Conservation (phyloP, 2,888 invertebrate genomes). For the Brenthis hecate region DNA sequence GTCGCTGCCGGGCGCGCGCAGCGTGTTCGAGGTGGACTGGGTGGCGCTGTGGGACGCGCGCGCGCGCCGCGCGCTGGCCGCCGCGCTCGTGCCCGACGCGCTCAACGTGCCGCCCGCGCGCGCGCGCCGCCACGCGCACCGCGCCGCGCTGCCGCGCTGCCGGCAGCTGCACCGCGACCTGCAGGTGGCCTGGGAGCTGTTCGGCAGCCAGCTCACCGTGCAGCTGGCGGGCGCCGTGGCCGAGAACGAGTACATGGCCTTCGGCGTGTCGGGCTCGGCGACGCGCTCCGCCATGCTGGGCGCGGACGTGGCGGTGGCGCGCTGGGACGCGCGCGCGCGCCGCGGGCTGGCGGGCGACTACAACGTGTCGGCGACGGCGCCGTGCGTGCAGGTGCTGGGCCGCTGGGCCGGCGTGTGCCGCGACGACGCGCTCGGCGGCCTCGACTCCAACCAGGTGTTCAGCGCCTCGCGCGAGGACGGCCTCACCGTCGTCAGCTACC, state of each 20-base stretch:
- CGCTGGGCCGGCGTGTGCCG: constrained; percentile 93
- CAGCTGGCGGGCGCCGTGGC: constrained; percentile 90
- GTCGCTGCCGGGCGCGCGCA: constrained; percentile 90
- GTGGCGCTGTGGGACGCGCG: constrained; percentile 89
- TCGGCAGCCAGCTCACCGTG: constrained; percentile 93
- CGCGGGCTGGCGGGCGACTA: constrained; percentile 91
- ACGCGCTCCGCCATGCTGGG: constrained; percentile 90
- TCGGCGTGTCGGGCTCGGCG: constrained; percentile 91
- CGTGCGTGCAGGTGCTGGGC: constrained; percentile 93
- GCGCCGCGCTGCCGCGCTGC: constrained; percentile 89
- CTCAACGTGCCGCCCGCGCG: constrained; percentile 94
- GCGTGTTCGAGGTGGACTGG: constrained; percentile 93
- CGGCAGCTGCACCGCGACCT: constrained; percentile 91
- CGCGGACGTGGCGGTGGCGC: constrained; percentile 91
- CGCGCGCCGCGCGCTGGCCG: constrained; percentile 54
- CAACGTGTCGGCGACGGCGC: constrained; percentile 91
- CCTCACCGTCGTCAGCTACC: constrained; percentile 89
- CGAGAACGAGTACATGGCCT: constrained; percentile 92
- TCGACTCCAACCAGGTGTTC: constrained; percentile 91
- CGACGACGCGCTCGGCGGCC: constrained; percentile 91
- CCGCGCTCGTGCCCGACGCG: constrained; percentile 87
- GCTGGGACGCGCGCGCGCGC: constrained; percentile 83
- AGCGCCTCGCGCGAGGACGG: constrained; percentile 88
- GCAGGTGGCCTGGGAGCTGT: constrained; percentile 95
- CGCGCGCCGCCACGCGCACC: constrained; percentile 53